A percentile compares a stretch with the other conserved stretches of the same genome.
phyloP scores from a whole-genome alignment of 2,113 vertebrate genomes.

The Hippolais icterina region DNA sequence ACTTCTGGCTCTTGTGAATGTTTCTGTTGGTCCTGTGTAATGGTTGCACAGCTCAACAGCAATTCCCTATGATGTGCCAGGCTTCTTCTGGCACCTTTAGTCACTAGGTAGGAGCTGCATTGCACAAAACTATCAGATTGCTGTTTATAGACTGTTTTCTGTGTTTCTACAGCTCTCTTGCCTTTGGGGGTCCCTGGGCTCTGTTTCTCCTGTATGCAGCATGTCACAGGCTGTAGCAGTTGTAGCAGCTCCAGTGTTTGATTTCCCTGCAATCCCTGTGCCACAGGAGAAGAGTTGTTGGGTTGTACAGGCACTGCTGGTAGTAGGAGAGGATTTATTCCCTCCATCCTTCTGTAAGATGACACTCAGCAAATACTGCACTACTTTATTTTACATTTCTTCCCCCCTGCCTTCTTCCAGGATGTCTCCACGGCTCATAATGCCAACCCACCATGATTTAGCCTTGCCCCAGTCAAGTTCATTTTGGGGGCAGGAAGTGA shows the following conservation, averaged over 20 bases:
- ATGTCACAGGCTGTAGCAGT: not conserved
- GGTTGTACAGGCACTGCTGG: not conserved
- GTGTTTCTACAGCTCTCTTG: not conserved
- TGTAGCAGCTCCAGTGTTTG: not conserved
- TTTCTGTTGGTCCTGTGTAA: not conserved
- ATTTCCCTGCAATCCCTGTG: not conserved
- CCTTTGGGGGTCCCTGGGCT: not conserved
- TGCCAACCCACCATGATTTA: not conserved
- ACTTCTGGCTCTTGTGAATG: not conserved
- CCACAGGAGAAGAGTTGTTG: not conserved
- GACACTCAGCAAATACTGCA: not conserved
- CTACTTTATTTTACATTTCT: not conserved
- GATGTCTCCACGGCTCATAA: not conserved
- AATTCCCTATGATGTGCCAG: not conserved
- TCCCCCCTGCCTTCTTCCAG: fast-evolving
- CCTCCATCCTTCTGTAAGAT: not conserved
- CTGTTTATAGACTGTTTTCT: not conserved
- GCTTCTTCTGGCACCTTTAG: not conserved
- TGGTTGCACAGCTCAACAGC: not conserved
- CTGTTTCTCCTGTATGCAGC: not conserved
- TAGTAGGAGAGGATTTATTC: not conserved
- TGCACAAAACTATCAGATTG: not conserved
- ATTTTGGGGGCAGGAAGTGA: not conserved
- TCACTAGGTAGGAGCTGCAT: not conserved
- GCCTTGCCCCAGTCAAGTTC: not conserved